Conservation (phyloP, 2,888 invertebrate species). For the Idaea straminata region DNA sequence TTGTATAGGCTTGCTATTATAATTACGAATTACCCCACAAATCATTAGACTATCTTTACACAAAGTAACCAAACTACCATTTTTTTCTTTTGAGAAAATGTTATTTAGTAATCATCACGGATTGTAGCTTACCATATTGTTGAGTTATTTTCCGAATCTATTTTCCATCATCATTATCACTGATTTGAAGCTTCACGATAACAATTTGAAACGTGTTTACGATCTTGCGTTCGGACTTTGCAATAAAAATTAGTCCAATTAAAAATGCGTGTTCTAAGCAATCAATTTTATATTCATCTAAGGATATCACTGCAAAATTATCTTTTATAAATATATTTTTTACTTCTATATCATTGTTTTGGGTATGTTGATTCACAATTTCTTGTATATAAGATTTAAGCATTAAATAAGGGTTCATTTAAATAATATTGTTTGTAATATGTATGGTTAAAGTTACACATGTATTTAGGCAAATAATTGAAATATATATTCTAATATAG, state of each 20-base stretch:
- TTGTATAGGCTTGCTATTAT: too few relatives aligned
- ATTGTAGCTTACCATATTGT: neutral
- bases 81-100: neutral
- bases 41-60: conserved; percentile 3
- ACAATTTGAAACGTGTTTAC: neutral
- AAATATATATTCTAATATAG: neutral
- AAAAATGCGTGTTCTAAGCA: too few relatives aligned
- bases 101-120: neutral
- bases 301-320: neutral
- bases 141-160: neutral
- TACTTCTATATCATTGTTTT: neutral
- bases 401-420: neutral
- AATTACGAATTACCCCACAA: too few relatives aligned
- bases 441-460: conserved; percentile 3
- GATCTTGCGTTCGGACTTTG: neutral
- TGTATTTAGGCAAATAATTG: neutral
- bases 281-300: neutral
- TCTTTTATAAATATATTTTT: neutral
- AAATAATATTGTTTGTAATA: neutral
- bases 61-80: neutral
- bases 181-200: neutral
- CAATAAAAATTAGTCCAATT: neutral
- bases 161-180: neutral
- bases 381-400: conserved; percentile 2
- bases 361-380: neutral